Evolutionary conservation across 2,113 vertebrate genomes (phyloP).

Genomic region (Lasiurus cinereus): DNA sequence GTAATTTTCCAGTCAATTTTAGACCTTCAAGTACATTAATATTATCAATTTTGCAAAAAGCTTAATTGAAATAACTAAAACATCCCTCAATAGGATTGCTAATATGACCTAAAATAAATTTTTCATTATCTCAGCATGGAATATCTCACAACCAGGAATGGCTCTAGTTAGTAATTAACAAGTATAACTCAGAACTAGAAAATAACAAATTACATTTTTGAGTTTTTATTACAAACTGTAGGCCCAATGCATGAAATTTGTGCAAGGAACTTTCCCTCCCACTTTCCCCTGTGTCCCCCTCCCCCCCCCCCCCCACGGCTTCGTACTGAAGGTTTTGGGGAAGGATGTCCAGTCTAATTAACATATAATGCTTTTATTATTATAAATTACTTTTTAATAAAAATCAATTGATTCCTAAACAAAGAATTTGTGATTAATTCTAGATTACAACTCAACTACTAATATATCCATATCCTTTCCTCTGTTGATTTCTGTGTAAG

Average conservation of each 20-base stretch:
- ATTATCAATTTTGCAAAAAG: not conserved
- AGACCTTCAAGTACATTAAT: conserved; percentile 10
- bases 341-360: too few relatives aligned
- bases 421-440: conserved; percentile 4
- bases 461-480: not conserved
- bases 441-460: not conserved
- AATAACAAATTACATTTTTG: not conserved
- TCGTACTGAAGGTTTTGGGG: too few relatives aligned
- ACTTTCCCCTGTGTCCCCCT: too few relatives aligned
- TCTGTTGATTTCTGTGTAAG: not conserved
- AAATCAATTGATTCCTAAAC: conserved; percentile 19
- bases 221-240: too few relatives aligned
- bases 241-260: too few relatives aligned
- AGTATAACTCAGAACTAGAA: not conserved
- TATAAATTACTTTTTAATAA: conserved; percentile 28
- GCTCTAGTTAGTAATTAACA: not conserved
- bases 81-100: not conserved
- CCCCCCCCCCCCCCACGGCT: too few relatives aligned
- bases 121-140: conserved; percentile 39
- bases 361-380: too few relatives aligned
- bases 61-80: conserved; percentile 17
- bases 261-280: too few relatives aligned
- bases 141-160: not conserved
- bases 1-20: conserved; percentile 10
- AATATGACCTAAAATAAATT: not conserved